Conservation (phyloP, 2,888 invertebrate species). For the Ophioninae sp. region DNA sequence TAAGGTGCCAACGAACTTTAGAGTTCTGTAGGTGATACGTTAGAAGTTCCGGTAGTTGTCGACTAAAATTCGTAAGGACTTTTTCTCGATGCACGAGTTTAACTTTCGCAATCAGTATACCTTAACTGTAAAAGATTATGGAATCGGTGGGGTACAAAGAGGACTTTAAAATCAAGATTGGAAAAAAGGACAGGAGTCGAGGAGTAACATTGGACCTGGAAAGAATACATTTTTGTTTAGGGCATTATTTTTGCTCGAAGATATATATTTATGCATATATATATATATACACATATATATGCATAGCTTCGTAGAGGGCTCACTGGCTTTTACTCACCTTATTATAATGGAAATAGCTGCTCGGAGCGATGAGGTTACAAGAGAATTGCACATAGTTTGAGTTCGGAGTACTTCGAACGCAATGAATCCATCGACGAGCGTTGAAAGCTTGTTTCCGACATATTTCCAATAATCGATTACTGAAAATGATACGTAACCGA, state of each 20-base stretch:
- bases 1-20: slow-evolving; percentile 38
- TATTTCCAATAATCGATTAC: background rate
- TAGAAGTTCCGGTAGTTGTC: slow-evolving; percentile 27
- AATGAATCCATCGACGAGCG: background rate
- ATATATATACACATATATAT: no score
- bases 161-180: slow-evolving; percentile 1
- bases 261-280: slow-evolving; percentile 42
- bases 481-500: background rate
- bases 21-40: slow-evolving; percentile 51
- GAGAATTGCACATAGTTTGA: slow-evolving; percentile 28
- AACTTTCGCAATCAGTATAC: background rate
- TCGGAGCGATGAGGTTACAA: slow-evolving; percentile 56
- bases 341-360: slow-evolving; percentile 60
- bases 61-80: slow-evolving; percentile 46
- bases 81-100: slow-evolving; percentile 25
- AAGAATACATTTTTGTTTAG: slow-evolving; percentile 38
- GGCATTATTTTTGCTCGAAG: slow-evolving; percentile 49
- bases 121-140: slow-evolving; percentile 35
- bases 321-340: slow-evolving; percentile 61
- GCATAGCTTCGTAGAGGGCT: slow-evolving; percentile 62
- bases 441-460: background rate
- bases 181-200: background rate
- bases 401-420: slow-evolving; percentile 1
- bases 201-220: slow-evolving; percentile 26
- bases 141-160: slow-evolving; percentile 6